A percentile compares a stretch with the other conserved stretches of the same genome.
phyloP scores from a whole-genome alignment of 2,888 invertebrate species.

The Anticlea derivata region DNA sequence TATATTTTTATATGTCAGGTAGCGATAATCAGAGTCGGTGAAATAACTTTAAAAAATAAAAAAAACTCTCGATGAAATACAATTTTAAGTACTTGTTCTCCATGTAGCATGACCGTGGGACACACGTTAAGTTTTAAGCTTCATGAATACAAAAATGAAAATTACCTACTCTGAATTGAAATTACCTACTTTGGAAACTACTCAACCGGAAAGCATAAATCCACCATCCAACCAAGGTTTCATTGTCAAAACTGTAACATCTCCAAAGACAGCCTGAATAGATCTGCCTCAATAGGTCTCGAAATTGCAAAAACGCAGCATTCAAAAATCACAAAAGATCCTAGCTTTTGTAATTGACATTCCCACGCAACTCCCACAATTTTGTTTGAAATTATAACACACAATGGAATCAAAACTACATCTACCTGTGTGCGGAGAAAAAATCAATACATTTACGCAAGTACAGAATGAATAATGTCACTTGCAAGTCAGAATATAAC shows the following conservation, averaged over 20 bases:
- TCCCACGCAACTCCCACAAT: conserved; percentile 39
- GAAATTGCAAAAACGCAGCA: conserved; percentile 12
- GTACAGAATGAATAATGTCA: conserved; percentile 50
- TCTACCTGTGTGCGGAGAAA: conserved; percentile 20
- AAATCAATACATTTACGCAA: conserved; percentile 25
- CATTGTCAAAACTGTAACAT: conserved; percentile 4
- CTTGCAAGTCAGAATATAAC: conserved; percentile 31
- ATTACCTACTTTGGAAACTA: too few relatives aligned
- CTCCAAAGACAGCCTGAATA: too few relatives aligned
- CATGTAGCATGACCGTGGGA: too few relatives aligned
- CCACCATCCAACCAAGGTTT: conserved; percentile 9
- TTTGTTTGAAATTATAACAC: conserved; percentile 12
- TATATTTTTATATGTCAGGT: too few relatives aligned
- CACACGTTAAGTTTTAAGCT: too few relatives aligned
- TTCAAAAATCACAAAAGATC: conserved; percentile 17
- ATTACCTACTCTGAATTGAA: too few relatives aligned
- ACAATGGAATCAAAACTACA: conserved; percentile 16
- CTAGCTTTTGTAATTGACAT: conserved; percentile 28
- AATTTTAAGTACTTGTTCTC: too few relatives aligned
- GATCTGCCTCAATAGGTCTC: conserved; percentile 1
- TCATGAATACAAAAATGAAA: too few relatives aligned
- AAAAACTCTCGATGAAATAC: too few relatives aligned
- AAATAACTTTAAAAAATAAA: too few relatives aligned
- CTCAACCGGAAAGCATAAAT: conserved; percentile 18
- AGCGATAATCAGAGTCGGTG: too few relatives aligned